These are phyloP conservation scores for Procavia capensis DNA, from an alignment of 2,113 vertebrate genomes.

Conservation along the genomic window DNA sequence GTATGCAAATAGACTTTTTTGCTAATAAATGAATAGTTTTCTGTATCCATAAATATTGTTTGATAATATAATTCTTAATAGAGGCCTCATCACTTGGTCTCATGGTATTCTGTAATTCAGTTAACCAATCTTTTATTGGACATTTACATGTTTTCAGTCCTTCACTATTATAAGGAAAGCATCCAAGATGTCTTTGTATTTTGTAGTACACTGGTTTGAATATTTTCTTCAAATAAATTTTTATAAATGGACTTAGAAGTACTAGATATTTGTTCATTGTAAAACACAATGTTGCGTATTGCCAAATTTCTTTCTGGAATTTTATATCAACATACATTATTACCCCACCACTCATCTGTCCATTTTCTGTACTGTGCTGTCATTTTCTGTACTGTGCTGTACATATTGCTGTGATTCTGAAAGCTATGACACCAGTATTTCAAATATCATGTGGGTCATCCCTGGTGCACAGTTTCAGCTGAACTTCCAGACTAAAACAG, in stretches of 20 bases:
- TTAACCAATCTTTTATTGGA: background rate
- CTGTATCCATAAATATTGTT: background rate
- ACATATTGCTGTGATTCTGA: too few relatives aligned
- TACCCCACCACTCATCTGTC: too few relatives aligned
- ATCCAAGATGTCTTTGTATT: background rate
- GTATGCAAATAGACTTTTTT: background rate
- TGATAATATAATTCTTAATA: background rate
- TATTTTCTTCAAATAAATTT: slow-evolving; percentile 17
- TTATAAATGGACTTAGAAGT: background rate
- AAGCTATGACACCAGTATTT: too few relatives aligned
- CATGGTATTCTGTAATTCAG: background rate
- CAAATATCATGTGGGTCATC: too few relatives aligned
- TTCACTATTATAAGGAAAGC: background rate
- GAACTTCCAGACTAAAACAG: too few relatives aligned
- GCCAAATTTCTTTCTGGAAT: background rate
- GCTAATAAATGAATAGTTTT: background rate
- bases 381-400: too few relatives aligned
- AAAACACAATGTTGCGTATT: background rate
- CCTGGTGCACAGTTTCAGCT: too few relatives aligned
- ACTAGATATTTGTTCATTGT: background rate
- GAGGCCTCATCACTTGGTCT: background rate
- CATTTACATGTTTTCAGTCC: background rate
- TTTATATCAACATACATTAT: background rate
- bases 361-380: too few relatives aligned
- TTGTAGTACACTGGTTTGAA: background rate